Base-by-base conservation (phyloP, 2,113 vertebrate genomes). In the Boulengeromyrus knoepffleri region DNA sequence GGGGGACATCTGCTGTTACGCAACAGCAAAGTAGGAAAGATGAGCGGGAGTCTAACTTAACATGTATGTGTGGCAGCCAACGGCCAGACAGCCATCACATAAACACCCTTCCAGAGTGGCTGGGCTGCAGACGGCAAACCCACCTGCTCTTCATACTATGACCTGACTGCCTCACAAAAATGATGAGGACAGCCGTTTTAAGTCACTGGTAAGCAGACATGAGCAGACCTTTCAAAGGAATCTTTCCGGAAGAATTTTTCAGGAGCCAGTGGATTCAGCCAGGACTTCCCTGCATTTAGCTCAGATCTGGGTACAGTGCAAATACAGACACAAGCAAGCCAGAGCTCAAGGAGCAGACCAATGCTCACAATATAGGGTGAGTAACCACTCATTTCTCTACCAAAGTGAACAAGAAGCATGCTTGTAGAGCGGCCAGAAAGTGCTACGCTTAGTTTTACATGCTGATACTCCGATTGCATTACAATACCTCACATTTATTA, bases 11-110 rank as follows among this genome's bases (percentile, higher is more conserved):
- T 47, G 42, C 83, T n/a, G 83, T 85, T 85, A 46, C 8, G 45
- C 83, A 85, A 46, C 39, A 47, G 83, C 42, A 85, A 84, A 85
- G 83, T 47, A 46, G 83, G 83, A 85, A 85, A 46, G 39, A 85
- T 19, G 83, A 85, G 83, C 83, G 39, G 6, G 45, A 85, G 39
- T 47, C 77, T 83, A 85, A 46, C 42, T 47, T 45, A 13, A 39
- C 42, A n/a, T n/a, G 42, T 4, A 85, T 13, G 45, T 12, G 83
- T 21, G 83, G 83, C 21, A 85, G 17, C 83, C 45, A 85, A 12
- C 17, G 24, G 83, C 83, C 39, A 45, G 17, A 45, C 21, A n/a
- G 83, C 83, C 21, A 47, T 46, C 42, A 47, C 21, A 85, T 85
- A 46, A 85, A 85, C 21, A 46, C 39, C 42, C 21, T 46, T 85